Evolutionary conservation across 2,888 invertebrate genomes (phyloP).

Genomic region (Fabriciana adippe): DNA sequence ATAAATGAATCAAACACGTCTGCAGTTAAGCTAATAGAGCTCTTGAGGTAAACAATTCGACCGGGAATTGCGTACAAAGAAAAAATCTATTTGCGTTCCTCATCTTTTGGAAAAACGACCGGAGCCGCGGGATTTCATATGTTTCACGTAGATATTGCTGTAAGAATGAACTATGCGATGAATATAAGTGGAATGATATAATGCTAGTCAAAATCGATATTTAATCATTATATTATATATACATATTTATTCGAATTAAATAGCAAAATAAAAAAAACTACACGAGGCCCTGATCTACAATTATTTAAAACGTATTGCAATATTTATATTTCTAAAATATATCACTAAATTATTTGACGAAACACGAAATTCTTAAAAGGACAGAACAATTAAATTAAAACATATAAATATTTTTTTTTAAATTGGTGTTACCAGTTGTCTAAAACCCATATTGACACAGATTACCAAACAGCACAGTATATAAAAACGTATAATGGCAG

Average conservation of each 20-base stretch:
- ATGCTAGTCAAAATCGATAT: neutral
- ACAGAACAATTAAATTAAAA: neutral
- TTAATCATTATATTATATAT: slow-evolving; percentile 1
- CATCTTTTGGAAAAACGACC: slow-evolving; percentile 28
- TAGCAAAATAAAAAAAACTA: slow-evolving; percentile 18
- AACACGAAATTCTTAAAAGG: neutral
- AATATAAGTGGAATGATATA: slow-evolving; percentile 14
- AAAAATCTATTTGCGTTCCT: slow-evolving; percentile 25
- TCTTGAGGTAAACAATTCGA: slow-evolving; percentile 37
- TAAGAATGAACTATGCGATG: slow-evolving; percentile 6
- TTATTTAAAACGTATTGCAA: neutral
- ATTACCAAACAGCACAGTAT: slow-evolving; percentile 10
- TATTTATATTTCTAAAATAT: no score
- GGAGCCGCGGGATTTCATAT: slow-evolving; percentile 26
- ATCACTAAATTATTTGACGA: no score
- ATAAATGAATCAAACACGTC: slow-evolving; percentile 41
- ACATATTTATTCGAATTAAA: neutral
- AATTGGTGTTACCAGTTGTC: slow-evolving; percentile 6
- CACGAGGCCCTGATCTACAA: neutral
- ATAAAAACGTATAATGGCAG: neutral
- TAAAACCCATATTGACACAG: slow-evolving; percentile 5
- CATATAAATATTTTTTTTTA: neutral
- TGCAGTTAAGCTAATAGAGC: slow-evolving; percentile 39
- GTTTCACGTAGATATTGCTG: slow-evolving; percentile 26
- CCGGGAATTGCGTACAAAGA: slow-evolving; percentile 40